Conservation (phyloP, 2,113 vertebrate genomes). For the Pituophis catenifer region DNA sequence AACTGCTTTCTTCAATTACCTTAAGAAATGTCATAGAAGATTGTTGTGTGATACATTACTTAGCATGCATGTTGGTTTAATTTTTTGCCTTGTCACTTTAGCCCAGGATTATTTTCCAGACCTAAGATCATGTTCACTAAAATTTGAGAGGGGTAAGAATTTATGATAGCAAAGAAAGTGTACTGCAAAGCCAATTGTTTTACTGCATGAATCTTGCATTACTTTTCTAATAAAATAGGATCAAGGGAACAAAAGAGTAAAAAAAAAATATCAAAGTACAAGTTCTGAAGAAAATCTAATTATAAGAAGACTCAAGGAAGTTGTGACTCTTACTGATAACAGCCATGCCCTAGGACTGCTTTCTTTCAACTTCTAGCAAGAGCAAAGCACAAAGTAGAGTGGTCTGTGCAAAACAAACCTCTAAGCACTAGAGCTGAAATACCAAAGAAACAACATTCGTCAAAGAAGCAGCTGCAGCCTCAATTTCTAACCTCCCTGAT, state of each 20-base stretch:
- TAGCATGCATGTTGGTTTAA: neutral
- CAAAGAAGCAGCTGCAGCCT: constrained; percentile 8
- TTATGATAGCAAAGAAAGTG: neutral
- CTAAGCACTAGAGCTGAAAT: neutral
- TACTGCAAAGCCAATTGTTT: neutral
- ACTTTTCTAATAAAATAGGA: neutral
- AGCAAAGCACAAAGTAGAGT: neutral
- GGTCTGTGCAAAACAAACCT: constrained; percentile 3
- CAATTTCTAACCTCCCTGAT: constrained; percentile 16
- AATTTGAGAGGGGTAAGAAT: neutral
- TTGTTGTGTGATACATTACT: neutral
- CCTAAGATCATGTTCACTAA: neutral
- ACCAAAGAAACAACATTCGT: constrained; percentile 26
- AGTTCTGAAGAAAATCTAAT: neutral
- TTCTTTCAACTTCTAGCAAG: constrained; percentile 23
- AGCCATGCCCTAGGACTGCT: constrained; percentile 1
- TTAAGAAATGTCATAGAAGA: neutral
- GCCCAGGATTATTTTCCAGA: neutral
- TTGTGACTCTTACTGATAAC: neutral
- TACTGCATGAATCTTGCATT: neutral
- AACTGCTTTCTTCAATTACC: neutral
- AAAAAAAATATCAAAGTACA: neutral
- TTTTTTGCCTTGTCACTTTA: neutral
- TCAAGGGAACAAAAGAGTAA: neutral
- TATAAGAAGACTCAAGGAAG: constrained; percentile 15